Base-by-base conservation (phyloP, 2,888 invertebrate genomes). In the Podabrus alpinus region DNA sequence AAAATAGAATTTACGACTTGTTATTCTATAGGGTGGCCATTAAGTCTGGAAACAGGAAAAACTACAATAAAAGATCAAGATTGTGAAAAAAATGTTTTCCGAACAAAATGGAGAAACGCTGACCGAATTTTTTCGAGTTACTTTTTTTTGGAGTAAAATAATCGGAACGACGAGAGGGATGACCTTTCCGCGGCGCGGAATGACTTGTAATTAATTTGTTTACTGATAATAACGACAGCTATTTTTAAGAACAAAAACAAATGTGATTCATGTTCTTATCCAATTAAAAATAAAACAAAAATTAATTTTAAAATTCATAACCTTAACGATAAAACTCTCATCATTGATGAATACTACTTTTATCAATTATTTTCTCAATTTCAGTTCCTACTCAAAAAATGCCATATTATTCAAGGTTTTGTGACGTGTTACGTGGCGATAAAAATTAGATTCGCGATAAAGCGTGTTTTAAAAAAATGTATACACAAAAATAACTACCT, bases 381-480 rank as follows among this genome's bases (percentile, higher is more conserved):
- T 64, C n/a, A 13, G 21, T 19, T 64, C 62, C 62, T 64, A 64
- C 62, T 64, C 62, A 64, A 64, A 45, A 45, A 64, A 7, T 21
- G 15, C 62, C 13, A 13, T 64, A 10, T 64, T 64, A 64, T 64
- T 64, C 62, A 64, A 64, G 62, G 62, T 16, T 13, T 25, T n/a
- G 13, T 64, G 62, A 64, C 62, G 62, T 64, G 62, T 64, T 19
- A 64, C 19, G 16, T 64, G 21, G 21, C 62, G 17, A 64, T 64
- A 64, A 64, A 64, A 64, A 64, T 64, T 64, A 64, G 45, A 64
- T 64, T 64, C 21, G 62, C 62, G 62, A 64, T 64, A 64, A 64
- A 64, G 19, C 16, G 21, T 64, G 62, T 64, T 45, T 45, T 64
- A 64, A 21, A 64, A 64, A 64, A 64, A 19, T 62, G 21, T 21